These are phyloP conservation scores for Cochlearius cochlearius DNA, from an alignment of 2,113 vertebrate genomes.

Conservation along the genomic window DNA sequence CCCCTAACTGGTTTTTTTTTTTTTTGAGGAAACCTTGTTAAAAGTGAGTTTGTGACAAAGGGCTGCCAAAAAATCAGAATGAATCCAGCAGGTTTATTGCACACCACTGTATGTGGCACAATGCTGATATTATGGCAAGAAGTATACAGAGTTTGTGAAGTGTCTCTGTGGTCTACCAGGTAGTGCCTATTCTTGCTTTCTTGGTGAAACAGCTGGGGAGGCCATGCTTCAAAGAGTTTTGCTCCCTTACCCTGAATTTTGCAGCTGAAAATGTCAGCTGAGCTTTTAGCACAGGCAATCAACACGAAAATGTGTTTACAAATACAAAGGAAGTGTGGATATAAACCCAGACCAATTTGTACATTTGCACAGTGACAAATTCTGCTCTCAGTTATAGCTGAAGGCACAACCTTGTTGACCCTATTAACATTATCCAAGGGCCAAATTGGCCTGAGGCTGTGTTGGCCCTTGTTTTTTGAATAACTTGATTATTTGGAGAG, in stretches of 20 bases:
- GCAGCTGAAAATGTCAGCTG: not conserved
- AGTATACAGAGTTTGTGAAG: not conserved
- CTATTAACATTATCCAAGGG: not conserved
- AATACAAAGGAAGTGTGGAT: not conserved
- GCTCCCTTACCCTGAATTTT: not conserved
- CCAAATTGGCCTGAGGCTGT: not conserved
- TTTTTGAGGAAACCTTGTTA: not conserved
- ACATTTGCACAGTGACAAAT: not conserved
- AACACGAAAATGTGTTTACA: not conserved
- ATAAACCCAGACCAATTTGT: not conserved
- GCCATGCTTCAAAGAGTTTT: not conserved
- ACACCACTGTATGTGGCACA: not conserved
- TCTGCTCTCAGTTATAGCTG: not conserved
- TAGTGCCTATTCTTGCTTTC: not conserved
- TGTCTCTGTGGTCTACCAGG: not conserved
- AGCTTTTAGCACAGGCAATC: not conserved
- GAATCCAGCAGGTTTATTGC: not conserved
- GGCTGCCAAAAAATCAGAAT: not conserved
- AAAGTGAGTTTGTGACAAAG: not conserved
- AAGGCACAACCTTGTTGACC: not conserved
- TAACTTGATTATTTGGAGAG: not conserved
- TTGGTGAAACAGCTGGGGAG: not conserved
- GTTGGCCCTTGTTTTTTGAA: not conserved
- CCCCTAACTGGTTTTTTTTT: not conserved
- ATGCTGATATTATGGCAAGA: not conserved